Percentiles rank a stretch among this genome's conserved stretches.
Conservation (phyloP, 2,888 invertebrate genomes). For the Myathropa florea region DNA sequence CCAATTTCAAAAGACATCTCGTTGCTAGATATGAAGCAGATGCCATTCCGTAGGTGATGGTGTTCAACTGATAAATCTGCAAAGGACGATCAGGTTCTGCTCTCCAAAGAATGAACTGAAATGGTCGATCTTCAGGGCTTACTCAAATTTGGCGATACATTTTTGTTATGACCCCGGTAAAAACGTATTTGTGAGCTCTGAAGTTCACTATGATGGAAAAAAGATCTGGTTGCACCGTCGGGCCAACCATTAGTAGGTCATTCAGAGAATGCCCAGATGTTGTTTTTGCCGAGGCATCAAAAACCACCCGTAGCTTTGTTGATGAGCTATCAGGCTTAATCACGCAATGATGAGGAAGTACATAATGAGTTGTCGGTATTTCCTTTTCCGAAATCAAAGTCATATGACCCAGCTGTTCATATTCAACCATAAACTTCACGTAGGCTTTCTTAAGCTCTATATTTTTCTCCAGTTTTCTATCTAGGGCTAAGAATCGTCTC, state of each 20-base stretch:
- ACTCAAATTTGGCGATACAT: slow-evolving; percentile 4
- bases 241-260: not conserved
- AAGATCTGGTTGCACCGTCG: not conserved
- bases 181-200: not conserved
- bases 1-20: not conserved
- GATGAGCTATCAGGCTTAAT: not conserved
- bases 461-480: not conserved
- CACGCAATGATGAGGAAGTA: slow-evolving; percentile 6
- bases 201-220: slow-evolving; percentile 1
- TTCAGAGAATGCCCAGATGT: slow-evolving; percentile 2
- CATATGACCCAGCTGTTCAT: not conserved
- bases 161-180: not conserved
- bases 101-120: not conserved
- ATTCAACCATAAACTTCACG: not conserved
- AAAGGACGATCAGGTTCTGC: not conserved
- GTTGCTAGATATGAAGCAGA: not conserved
- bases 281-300: slow-evolving; percentile 1
- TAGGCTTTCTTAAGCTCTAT: not conserved
- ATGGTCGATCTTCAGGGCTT: not conserved
- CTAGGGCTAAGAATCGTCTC: not conserved
- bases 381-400: not conserved
- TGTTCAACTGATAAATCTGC: not conserved
- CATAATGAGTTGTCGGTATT: not conserved
- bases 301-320: not conserved
- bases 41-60: not conserved